Evolutionary conservation across 2,888 invertebrate species (phyloP), one percentile per base, ranked within the genome.

Genomic region (Melinaea menophilus): DNA sequence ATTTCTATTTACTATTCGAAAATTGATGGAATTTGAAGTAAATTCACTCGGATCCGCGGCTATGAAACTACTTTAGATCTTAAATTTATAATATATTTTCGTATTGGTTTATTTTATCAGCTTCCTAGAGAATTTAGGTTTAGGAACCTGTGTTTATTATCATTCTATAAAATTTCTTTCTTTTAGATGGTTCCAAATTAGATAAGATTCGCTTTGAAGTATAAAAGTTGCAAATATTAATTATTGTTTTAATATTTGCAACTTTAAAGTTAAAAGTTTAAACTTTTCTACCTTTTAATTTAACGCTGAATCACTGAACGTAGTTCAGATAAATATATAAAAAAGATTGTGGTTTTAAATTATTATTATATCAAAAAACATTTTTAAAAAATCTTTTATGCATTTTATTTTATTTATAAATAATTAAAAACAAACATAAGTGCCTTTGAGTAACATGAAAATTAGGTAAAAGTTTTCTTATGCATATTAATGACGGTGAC

Each of bases 21-120:
- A 59, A 62, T 61, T 59, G 59, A 47, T 59, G 65, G 60, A 63
- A 68, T 60, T 61, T 57, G 59, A 61, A 56, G 63, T 65, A 55
- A 68, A 51, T 68, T 56, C 51, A 68, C 54, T 58, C 47, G n/a
- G 51, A 31, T 11, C 48, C 41, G 37, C 37, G 55, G 61, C 59
- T 58, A 56, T 56, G 63, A 64, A 65, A 59, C 61, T 63, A 59
- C 41, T 7, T 58, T 46, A 9, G 9, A 41, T 41, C 3, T 41
- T 41, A 37, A 37, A 37, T 37, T 4, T 41, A 11, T 41, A 1
- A 41, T 41, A 9, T 9, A 41, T 41, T 41, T 41, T 9, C 7
- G 3, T 41, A 9, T 41, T 9, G 1, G 3, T 9, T 9, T 5
- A 2, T 41, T 41, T 9, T 5, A 41, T 41, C 0, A 9, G 9